phyloP scores from a whole-genome alignment of 2,888 invertebrate species.

The Pheosia tremula region DNA sequence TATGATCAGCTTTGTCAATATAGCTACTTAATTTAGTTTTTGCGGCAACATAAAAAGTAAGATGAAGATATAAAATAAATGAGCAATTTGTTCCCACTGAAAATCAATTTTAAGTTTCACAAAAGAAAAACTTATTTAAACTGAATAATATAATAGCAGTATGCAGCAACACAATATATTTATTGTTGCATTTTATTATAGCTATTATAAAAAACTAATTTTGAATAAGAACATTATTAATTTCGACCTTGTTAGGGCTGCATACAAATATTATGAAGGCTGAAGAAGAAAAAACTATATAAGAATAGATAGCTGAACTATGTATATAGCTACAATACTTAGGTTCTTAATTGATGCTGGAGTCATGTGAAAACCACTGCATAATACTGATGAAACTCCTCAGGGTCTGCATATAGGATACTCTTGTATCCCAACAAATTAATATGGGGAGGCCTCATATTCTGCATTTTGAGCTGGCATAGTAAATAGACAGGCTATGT shows the following conservation, averaged over 20 bases:
- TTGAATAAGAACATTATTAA: neutral
- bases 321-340: too few species aligned
- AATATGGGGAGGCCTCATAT: too few species aligned
- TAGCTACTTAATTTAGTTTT: conserved; percentile 1
- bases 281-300: neutral
- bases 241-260: neutral
- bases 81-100: neutral
- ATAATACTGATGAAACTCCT: too few species aligned
- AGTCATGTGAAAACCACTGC: too few species aligned
- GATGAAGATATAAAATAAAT: conserved; percentile 5
- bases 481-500: too few species aligned
- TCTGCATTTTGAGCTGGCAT: too few species aligned
- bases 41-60: neutral
- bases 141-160: neutral
- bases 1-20: too few species aligned
- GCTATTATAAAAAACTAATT: conserved; percentile 1
- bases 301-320: too few species aligned
- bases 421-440: too few species aligned
- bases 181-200: conserved; percentile 1
- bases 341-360: too few species aligned
- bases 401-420: too few species aligned
- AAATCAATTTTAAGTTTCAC: conserved; percentile 5
- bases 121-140: conserved; percentile 4
- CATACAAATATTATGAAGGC: conserved; percentile 1
- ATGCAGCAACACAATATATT: conserved; percentile 5